These are phyloP conservation scores for Larimichthys polyactis DNA, from an alignment of 2,113 vertebrate genomes.

Conservation along the genomic window DNA sequence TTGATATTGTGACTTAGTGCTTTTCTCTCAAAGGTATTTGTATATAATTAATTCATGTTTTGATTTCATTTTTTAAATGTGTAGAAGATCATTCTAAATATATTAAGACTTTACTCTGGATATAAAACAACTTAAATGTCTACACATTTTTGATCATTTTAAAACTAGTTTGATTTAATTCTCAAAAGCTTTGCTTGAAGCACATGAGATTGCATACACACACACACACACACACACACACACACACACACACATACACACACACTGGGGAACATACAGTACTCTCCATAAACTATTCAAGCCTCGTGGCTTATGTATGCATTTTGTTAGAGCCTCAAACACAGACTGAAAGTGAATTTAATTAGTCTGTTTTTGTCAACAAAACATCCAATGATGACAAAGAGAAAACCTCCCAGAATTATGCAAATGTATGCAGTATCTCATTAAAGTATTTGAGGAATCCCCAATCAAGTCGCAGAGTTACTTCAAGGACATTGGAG, in stretches of 20 bases:
- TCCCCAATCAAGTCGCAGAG: neutral
- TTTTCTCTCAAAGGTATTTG: too few species aligned
- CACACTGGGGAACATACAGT: neutral
- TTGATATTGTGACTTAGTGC: too few species aligned
- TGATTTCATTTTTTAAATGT: too few species aligned
- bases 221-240: neutral
- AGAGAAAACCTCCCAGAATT: neutral
- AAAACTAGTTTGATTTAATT: too few species aligned
- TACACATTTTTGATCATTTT: too few species aligned
- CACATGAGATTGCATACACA: too few species aligned
- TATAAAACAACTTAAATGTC: too few species aligned
- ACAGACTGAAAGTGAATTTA: neutral
- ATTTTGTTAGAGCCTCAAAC: neutral
- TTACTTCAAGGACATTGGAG: neutral
- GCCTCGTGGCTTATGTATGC: neutral
- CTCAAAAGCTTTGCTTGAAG: too few species aligned
- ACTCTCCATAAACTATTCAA: neutral
- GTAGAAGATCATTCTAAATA: too few species aligned
- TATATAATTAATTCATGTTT: too few species aligned
- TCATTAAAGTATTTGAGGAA: constrained; percentile 8
- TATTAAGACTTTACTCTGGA: too few species aligned
- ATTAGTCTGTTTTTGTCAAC: neutral
- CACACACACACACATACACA: neutral
- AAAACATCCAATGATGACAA: neutral
- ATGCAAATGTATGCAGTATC: neutral